Evolutionary conservation across 1,140 invertebrate genomes (phyloP), one percentile per base, ranked within the genome.

Genomic region (Pseudomyrmex flavicornis): DNA sequence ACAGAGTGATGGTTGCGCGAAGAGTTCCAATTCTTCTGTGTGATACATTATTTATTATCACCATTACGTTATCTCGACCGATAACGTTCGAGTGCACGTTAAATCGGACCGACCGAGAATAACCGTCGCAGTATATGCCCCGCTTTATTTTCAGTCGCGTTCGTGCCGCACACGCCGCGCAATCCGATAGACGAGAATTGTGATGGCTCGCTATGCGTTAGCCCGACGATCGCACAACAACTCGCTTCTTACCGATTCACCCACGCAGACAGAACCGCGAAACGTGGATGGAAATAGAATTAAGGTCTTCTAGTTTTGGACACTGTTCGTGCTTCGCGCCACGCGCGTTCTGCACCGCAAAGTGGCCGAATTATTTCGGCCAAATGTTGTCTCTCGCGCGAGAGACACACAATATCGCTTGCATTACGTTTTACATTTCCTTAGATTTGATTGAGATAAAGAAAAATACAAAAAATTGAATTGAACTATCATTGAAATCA

Each of bases 61-160:
- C 10, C 13, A 12, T 54, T 26, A 15, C 10, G 52, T 8, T 80
- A 61, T 80, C 63, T 79, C 26, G 17, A 3, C 17, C 59, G 66
- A 87, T 72, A 85, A 83, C 74, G 62, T 87, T 90, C 61, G 76
- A 74, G 26, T 66, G 59, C 10, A n/a, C 54, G 58, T 84, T 72
- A 54, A 88, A 83, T 80, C 56, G 59, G 69, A 58, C 56, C 61
- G 17, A 65, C 48, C 66, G 76, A 88, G 85, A 89, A 90, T 91
- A 91, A 80, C 62, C 85, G 86, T 86, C 82, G 79, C 80, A 89
- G 85, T 86, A 90, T 85, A 90, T 90, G 86, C 50, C 70, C 70
- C 22, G 72, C 83, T 17, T 17, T 91, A 91, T 91, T 91, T 88
- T 86, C 63, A 84, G 63, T 48, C 77, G 50, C 65, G 62, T 86